phyloP scores from a whole-genome alignment of 1,140 invertebrate genomes.

The Hycleus phaleratus region DNA sequence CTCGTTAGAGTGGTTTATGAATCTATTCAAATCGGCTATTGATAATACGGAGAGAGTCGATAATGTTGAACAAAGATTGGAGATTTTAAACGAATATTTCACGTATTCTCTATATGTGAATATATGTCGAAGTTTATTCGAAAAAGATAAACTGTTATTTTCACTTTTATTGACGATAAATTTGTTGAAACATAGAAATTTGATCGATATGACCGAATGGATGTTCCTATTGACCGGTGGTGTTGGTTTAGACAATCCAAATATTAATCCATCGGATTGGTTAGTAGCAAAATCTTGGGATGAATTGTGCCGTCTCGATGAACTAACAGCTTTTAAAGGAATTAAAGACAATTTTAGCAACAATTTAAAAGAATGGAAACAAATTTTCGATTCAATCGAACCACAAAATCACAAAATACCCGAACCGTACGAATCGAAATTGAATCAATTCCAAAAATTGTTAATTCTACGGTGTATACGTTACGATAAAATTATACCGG shows the following conservation, averaged over 20 bases:
- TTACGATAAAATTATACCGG: conserved; percentile 82
- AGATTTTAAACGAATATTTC: conserved; percentile 73
- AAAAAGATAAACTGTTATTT: conserved; percentile 90
- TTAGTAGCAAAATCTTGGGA: conserved; percentile 75
- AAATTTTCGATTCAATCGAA: conserved; percentile 53
- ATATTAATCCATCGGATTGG: conserved; percentile 71
- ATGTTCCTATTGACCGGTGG: conserved; percentile 79
- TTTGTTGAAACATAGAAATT: conserved; percentile 57
- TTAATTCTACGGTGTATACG: conserved; percentile 65
- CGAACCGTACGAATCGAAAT: conserved; percentile 45
- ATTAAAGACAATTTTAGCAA: conserved; percentile 48
- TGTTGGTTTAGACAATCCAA: conserved; percentile 60
- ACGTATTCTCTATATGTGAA: conserved; percentile 85
- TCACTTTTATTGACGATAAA: conserved; percentile 83
- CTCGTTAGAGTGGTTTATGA: conserved; percentile 88
- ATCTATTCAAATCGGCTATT: conserved; percentile 77
- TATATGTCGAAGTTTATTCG: conserved; percentile 79
- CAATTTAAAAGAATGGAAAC: conserved; percentile 58
- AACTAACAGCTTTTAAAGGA: conserved; percentile 53
- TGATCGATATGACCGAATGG: conserved; percentile 66
- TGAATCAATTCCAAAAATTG: conserved; percentile 60
- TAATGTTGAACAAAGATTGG: conserved; percentile 61
- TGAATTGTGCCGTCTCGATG: conserved; percentile 68
- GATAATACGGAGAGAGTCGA: conserved; percentile 80
- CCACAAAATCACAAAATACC: conserved; percentile 42